phyloP scores from a whole-genome alignment of 2,797 vertebrate genomes.

The Menidia menidia region DNA sequence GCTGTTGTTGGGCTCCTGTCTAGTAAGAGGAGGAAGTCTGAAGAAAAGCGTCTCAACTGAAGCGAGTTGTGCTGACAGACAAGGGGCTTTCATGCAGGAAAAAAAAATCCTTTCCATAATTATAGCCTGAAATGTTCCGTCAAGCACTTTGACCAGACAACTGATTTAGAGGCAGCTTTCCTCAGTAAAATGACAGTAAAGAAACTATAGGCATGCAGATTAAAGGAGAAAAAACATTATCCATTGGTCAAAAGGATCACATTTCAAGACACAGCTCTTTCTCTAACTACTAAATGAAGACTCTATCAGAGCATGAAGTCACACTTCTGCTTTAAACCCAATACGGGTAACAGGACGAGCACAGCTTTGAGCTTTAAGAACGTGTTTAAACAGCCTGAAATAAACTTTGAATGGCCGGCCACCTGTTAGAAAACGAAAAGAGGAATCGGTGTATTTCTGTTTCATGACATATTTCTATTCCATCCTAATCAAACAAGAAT shows the following conservation, averaged over 20 bases:
- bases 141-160: constrained; percentile 22
- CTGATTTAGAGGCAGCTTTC: constrained; percentile 18
- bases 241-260: background rate
- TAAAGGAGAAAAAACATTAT: background rate
- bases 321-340: constrained; percentile 52
- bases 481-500: constrained; percentile 6
- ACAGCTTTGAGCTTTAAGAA: background rate
- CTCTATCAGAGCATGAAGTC: constrained; percentile 15
- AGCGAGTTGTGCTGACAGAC: constrained; percentile 14
- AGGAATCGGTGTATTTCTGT: constrained; percentile 29
- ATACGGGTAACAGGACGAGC: background rate
- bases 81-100: constrained; percentile 21
- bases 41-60: constrained; percentile 25
- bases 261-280: background rate
- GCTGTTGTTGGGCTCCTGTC: constrained; percentile 45
- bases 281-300: constrained; percentile 28
- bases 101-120: constrained; percentile 32
- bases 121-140: constrained; percentile 23
- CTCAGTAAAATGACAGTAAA: background rate
- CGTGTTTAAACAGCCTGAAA: too few species aligned
- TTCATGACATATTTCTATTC: constrained; percentile 6
- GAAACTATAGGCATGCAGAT: constrained; percentile 10
- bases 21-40: constrained; percentile 35
- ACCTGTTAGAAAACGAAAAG: constrained; percentile 41
- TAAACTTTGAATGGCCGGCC: background rate